Evolutionary conservation across 35 echinoderm and acorn worm species (phyloP).

Genomic region (Ptychodera flava): DNA sequence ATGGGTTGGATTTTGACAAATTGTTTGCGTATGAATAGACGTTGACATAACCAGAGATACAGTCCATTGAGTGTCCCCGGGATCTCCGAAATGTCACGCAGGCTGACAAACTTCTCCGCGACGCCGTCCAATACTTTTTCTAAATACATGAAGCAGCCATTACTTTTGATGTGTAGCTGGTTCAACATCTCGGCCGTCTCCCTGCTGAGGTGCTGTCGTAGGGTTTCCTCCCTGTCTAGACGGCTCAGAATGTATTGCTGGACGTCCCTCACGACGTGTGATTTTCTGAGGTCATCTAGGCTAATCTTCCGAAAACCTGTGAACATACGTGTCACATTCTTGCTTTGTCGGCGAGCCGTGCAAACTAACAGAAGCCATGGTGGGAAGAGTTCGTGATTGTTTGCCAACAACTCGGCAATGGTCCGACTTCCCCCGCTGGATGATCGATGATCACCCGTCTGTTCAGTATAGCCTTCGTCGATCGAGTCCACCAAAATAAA

Average conservation of each 20-base stretch:
- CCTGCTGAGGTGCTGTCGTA: conserved; percentile 84
- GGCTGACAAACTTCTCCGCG: conserved; percentile 72
- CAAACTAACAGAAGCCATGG: conserved; percentile 88
- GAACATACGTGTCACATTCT: conserved; percentile 89
- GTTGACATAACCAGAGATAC: conserved; percentile 91
- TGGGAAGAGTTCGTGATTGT: conserved; percentile 97
- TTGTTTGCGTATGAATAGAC: conserved; percentile 77
- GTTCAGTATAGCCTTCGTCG: conserved; percentile 73
- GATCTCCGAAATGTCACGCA: conserved; percentile 85
- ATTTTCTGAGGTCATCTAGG: conserved; percentile 91
- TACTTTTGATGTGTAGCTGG: conserved; percentile 95
- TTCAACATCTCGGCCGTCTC: conserved; percentile 99
- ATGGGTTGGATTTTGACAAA: conserved; percentile 77
- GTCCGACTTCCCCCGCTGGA: conserved; percentile 51
- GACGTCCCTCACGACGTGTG: conserved; percentile 92
- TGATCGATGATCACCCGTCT: conserved; percentile 58
- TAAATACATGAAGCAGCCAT: conserved; percentile 95
- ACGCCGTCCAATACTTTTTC: conserved; percentile 96
- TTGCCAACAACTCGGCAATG: conserved; percentile 89
- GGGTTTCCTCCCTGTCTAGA: conserved; percentile 78
- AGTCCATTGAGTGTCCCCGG: conserved; percentile 97
- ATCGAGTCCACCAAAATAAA: conserved; percentile 98
- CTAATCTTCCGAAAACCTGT: conserved; percentile 96
- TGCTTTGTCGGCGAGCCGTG: conserved; percentile 92
- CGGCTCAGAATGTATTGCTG: conserved; percentile 96